A percentile compares a stretch with the other conserved stretches of the same genome.
These are phyloP conservation scores for Agrochola circellaris DNA, from an alignment of 2,888 invertebrate genomes.

Conservation along the genomic window DNA sequence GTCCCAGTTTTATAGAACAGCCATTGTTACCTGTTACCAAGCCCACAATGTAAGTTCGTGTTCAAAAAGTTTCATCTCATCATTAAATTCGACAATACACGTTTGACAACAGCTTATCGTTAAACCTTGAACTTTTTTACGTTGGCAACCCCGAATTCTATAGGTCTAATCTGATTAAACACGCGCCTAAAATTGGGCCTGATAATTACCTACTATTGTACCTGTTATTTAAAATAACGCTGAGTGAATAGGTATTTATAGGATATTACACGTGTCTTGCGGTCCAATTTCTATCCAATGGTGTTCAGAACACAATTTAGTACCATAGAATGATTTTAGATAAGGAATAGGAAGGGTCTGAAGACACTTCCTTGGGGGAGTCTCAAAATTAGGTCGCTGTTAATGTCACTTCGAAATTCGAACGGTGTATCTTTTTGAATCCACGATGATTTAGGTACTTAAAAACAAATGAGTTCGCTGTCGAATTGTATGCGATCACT, in stretches of 20 bases:
- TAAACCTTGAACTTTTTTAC: slow-evolving; percentile 45
- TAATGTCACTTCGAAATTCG: background rate
- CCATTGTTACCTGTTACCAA: slow-evolving; percentile 7
- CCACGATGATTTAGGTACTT: too few species aligned
- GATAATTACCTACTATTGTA: slow-evolving; percentile 2
- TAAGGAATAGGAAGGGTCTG: slow-evolving; percentile 3
- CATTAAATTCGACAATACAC: slow-evolving; percentile 5
- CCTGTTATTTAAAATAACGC: slow-evolving; percentile 2
- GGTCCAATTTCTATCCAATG: background rate
- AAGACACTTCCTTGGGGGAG: background rate
- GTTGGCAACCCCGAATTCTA: slow-evolving; percentile 19
- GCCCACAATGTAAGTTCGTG: background rate
- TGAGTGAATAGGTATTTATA: background rate
- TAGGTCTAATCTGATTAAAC: slow-evolving; percentile 50
- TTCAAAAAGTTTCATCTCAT: slow-evolving; percentile 23
- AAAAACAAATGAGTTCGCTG: background rate
- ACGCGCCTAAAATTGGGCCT: slow-evolving; percentile 27
- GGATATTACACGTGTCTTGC: background rate
- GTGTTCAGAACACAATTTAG: background rate
- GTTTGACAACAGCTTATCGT: slow-evolving; percentile 26
- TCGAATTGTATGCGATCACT: background rate
- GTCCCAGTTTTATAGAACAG: background rate
- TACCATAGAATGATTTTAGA: too few species aligned
- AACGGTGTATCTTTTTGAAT: background rate
- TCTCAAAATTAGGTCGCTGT: background rate